Base-by-base conservation (phyloP, 2,113 vertebrate genomes). In the Melanocharis versteri region DNA sequence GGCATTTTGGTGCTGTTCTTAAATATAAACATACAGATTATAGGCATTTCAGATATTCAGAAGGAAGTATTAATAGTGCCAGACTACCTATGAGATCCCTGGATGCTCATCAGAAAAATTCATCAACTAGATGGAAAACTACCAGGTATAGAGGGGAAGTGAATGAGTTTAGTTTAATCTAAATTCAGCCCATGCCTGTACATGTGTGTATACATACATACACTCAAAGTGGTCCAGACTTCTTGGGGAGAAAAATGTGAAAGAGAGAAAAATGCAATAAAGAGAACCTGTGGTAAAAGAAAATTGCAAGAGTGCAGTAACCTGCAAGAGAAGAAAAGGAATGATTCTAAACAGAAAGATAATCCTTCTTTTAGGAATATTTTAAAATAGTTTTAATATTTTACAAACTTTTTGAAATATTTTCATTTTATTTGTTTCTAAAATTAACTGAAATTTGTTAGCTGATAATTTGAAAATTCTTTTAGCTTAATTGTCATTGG, bases 371-470 rank as follows among this genome's bases (percentile, higher is more conserved):
- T 81, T 62, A 92, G 71, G 33, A 71, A 80, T 85, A 68, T 69
- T 61, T 69, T 17, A 1, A 54, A 87, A 60, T 10, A 65, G 9
- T 26, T 83, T 69, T 78, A 35, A 35, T 56, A 85, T 97, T 95
- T 85, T 33, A 90, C 54, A 79, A 91, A 90, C 22, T 83, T 92
- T 96, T 77, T 31, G 14, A 95, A 90, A 51, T 62, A 9, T 73
- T 97, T 95, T 53, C 40, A 95, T 48, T 94, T 88, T 71, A 91
- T 92, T 91, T 96, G 13, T 44, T 97, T 85, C 89, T 80, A 93
- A 97, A 97, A 97, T 95, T 95, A 97, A 96, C 37, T 82, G 61
- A 97, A 92, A 94, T 95, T 82, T 97, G 91, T 97, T 98, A 94
- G 89, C 26, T 79, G 75, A 96, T 96, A 94, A 87, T 95, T 92